phyloP scores from a whole-genome alignment of 2,797 vertebrate species.

The Tauraco hartlaubi region DNA sequence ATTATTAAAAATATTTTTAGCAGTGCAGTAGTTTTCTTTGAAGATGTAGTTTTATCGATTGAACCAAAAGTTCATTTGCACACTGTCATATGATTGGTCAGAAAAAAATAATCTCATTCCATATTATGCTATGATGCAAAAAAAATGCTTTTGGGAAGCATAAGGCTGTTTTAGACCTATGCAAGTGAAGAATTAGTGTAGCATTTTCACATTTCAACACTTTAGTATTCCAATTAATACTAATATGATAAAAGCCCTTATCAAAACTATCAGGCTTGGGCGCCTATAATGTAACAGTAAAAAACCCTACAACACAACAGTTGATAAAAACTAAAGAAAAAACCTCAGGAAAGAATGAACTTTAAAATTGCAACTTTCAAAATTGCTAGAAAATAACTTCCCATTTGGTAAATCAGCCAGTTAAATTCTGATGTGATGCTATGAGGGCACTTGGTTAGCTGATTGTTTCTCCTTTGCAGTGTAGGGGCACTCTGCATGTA shows the following conservation, averaged over 20 bases:
- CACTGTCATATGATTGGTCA: conserved; percentile 51
- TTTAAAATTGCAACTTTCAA: not conserved
- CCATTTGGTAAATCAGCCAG: not conserved
- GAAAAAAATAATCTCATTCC: not conserved
- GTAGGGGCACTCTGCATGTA: not conserved
- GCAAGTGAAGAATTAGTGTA: not conserved
- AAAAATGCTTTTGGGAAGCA: not conserved
- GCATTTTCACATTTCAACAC: not conserved
- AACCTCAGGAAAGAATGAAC: not conserved
- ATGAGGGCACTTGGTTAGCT: not conserved
- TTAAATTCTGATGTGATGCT: not conserved
- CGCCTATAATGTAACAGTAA: not conserved
- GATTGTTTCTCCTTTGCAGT: not conserved
- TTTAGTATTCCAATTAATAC: not conserved
- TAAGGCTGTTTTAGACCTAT: not conserved
- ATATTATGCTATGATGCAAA: not conserved
- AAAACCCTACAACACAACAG: not conserved
- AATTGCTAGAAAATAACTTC: not conserved
- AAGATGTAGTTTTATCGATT: conserved; percentile 79
- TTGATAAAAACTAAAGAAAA: not conserved
- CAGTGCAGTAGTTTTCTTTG: conserved; percentile 81
- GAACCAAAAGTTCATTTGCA: conserved; percentile 77
- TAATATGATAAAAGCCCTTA: not conserved
- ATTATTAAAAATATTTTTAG: conserved; percentile 86
- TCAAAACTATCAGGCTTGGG: not conserved